These are phyloP conservation scores for Microtus montanus DNA, from an alignment of 2,113 vertebrate species.

Conservation along the genomic window DNA sequence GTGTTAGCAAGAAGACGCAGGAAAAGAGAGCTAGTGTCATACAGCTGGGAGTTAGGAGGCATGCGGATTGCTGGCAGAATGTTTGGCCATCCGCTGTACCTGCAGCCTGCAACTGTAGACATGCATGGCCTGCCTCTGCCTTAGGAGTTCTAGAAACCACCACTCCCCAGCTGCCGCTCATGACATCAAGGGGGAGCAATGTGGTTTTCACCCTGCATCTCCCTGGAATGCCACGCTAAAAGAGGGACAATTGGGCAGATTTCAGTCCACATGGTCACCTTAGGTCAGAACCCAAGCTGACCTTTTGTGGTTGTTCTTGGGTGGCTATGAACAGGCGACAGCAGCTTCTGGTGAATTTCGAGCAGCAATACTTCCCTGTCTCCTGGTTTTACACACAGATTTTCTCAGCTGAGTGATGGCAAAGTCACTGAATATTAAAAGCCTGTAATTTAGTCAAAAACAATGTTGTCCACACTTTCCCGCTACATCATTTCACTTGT, in stretches of 20 bases:
- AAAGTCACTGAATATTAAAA: constrained; percentile 84
- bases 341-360: constrained; percentile 29
- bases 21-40: background rate
- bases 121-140: background rate
- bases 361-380: background rate
- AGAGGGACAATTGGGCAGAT: background rate
- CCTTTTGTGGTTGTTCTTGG: background rate
- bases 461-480: constrained; percentile 78
- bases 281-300: background rate
- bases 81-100: background rate
- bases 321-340: constrained; percentile 40
- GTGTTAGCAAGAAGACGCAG: background rate
- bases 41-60: background rate
- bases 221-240: background rate
- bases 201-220: background rate
- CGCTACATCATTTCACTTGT: constrained; percentile 75
- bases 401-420: constrained; percentile 72
- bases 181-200: background rate
- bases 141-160: background rate
- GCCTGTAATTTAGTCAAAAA: constrained; percentile 81
- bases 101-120: background rate
- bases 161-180: background rate
- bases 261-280: background rate
- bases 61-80: background rate
- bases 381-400: constrained; percentile 66